Percentiles rank a stretch among this genome's conserved stretches.
phyloP scores from a whole-genome alignment of 2,888 invertebrate genomes.

The Strigamia crassipes region DNA sequence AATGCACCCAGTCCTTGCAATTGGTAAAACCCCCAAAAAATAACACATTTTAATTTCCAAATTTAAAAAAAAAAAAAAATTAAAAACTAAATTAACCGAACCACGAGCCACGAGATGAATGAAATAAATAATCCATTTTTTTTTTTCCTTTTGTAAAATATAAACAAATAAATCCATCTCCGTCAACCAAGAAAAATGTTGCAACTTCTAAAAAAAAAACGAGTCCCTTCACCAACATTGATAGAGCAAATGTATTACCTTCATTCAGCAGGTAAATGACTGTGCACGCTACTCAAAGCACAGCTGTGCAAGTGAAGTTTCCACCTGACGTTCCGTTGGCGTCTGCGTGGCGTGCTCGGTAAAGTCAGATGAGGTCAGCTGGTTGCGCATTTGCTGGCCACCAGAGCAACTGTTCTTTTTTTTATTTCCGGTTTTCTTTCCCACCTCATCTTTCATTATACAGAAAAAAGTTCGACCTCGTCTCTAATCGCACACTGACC shows the following conservation, averaged over 20 bases:
- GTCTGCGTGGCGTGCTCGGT: conserved; percentile 33
- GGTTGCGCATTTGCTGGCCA: conserved; percentile 33
- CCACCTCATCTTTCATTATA: conserved; percentile 40
- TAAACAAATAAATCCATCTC: neutral
- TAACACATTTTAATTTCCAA: neutral
- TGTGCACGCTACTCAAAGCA: neutral
- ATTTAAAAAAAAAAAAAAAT: neutral
- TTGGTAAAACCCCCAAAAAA: neutral
- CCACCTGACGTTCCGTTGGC: conserved; percentile 8
- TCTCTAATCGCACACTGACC: conserved; percentile 42
- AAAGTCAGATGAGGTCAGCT: conserved; percentile 36
- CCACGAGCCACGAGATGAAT: too few species aligned
- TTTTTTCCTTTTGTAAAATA: too few species aligned
- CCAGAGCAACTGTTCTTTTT: conserved; percentile 39
- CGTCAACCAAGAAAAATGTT: neutral
- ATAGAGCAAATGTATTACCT: conserved; percentile 29
- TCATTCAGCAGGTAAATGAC: conserved; percentile 35
- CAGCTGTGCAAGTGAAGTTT: conserved; percentile 25
- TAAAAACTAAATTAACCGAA: neutral
- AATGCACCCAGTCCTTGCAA: neutral
- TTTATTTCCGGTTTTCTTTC: conserved; percentile 42
- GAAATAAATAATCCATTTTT: neutral
- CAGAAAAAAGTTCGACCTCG: conserved; percentile 17
- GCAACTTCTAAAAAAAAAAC: neutral
- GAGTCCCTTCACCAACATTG: conserved; percentile 20